phyloP scores from a whole-genome alignment of 1,140 invertebrate species.

The Lasioglossum baleicum region DNA sequence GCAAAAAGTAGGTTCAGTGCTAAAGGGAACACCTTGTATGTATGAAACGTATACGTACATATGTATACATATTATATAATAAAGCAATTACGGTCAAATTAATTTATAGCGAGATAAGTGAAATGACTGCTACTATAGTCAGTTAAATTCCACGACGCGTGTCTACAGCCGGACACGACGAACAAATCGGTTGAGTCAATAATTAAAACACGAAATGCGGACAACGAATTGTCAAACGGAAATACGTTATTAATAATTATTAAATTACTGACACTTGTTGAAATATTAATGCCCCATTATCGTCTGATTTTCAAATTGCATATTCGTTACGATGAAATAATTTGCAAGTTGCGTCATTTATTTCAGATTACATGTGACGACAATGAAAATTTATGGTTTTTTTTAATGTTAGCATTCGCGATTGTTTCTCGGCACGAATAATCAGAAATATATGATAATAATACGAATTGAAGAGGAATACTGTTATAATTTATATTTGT shows the following conservation, averaged over 20 bases:
- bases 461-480: neutral
- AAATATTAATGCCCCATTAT: neutral
- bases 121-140: neutral
- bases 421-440: neutral
- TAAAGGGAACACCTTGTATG: no score
- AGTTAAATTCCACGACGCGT: no score
- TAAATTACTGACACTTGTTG: neutral
- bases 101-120: neutral
- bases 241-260: neutral
- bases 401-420: neutral
- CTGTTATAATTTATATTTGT: neutral
- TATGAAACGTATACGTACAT: neutral
- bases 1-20: no score
- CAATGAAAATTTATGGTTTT: conserved; percentile 9
- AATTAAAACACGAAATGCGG: neutral
- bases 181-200: neutral
- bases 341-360: neutral
- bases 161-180: no score
- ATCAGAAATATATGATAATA: conserved; percentile 16
- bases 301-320: conserved; percentile 16
- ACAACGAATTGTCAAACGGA: neutral
- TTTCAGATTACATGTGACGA: neutral
- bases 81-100: neutral
- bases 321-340: conserved; percentile 11
- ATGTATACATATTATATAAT: neutral